Evolutionary conservation across 2,797 vertebrate genomes (phyloP), one percentile per base, ranked within the genome.

Genomic region (Halcyon badia): DNA sequence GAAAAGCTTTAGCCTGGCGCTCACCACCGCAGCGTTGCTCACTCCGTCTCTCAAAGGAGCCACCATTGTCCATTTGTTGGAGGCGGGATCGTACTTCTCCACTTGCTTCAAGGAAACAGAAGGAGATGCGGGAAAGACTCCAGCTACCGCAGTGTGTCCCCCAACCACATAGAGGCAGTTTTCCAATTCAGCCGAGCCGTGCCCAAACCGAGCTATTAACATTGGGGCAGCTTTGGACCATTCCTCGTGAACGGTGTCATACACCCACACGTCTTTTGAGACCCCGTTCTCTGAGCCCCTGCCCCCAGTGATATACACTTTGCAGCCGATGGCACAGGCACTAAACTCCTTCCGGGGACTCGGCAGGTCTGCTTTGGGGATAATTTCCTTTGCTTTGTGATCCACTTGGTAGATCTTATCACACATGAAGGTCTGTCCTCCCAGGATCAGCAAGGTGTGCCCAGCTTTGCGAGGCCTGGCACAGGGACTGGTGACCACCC

Each of bases 371-470:
- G 99, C 98, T 97, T 99, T 99, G 62, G 99, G 99, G 81, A 99
- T 99, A 89, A 99, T 99, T 97, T 99, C 99, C 98, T 99, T 99
- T 26, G 99, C 99, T 97, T 99, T 99, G 92, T 99, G 99, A 96
- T 99, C 99, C 46, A 99, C 99, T 98, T 99, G 99, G 97, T 99
- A 99, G 90, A 99, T 99, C 97, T 99, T 99, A 97, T 99, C 99
- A 20, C 99, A 99, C 99, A 99, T 99, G 97, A 99, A 99, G 19
- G 99, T 99, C 97, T 99, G 99, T 30, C 99, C 99, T 5, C 99
- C 99, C 76, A 99, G 97, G 93, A 99, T 99, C 37, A 99, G 98
- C 93, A 99, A 98, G 0, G 99, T 99, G 95, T 99, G 99, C 25
- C 99, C 99, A 0, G 99, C 99, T 96, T 99, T 99, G 72, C 99